Base-by-base conservation (phyloP, 2,113 vertebrate genomes). In the Rhinolophus ferrumequinum region DNA sequence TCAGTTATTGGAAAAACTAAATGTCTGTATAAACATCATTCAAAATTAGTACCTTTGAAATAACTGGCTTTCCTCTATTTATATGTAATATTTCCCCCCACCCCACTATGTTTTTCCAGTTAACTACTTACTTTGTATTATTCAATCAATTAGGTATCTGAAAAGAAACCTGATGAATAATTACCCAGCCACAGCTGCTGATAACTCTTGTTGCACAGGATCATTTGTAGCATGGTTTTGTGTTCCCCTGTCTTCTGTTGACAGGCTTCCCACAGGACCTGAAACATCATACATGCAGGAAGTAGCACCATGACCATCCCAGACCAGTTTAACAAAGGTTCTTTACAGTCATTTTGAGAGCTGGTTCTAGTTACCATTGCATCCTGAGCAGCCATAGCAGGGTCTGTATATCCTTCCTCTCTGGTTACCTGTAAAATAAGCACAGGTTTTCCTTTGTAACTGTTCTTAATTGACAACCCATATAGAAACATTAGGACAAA, bases 181-280 rank as follows among this genome's bases (percentile, higher is more conserved):
- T 98, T 99, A 99, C 99, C 98, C 97, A 98, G 98, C 98, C 98
- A 99, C 84, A 99, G 80, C 93, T 99, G 99, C 92, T 98, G 98
- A 85, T 96, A 98, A 50, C 99, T 99, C 97, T 98, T 99, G 97
- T 98, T 99, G 93, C 99, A 99, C 81, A 99, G 97, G 67, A 99
- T 98, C 98, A 98, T 98, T 97, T 99, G 99, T 75, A 99, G 96
- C 98, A 98, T 97, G 56, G 97, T 98, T 97, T 99, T 99, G 95
- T 99, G 98, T 58, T 98, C 98, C 2, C 98, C 98, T 10, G 98
- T 98, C 96, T 98, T 99, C 95, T 88, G 98, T 95, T 99, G 99
- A 81, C 98, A 99, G 28, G 98, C 98, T 98, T 99, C 98, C 99
- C 99, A 99, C 5, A 99, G 97, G 94, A 98, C 97, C 99, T 99